phyloP scores from a whole-genome alignment of 1,140 invertebrate species.

The Neodiprion fabricii region DNA sequence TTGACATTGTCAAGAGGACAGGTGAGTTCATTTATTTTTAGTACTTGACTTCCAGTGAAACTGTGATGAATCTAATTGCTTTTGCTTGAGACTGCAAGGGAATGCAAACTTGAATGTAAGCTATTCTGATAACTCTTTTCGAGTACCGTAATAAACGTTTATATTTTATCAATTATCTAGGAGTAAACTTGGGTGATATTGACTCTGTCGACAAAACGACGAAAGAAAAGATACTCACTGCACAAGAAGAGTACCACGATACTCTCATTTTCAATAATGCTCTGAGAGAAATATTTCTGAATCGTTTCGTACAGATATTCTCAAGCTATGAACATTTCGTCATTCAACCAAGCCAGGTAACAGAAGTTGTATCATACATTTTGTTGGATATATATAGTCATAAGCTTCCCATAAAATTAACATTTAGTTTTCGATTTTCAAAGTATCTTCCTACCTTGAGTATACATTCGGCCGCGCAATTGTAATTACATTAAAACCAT shows the following conservation, averaged over 20 bases:
- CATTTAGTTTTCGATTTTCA: constrained; percentile 18
- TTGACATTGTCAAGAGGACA: constrained; percentile 79
- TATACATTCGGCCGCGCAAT: not conserved
- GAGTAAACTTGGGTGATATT: constrained; percentile 67
- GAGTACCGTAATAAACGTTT: constrained; percentile 19
- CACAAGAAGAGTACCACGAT: constrained; percentile 80
- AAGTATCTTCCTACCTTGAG: constrained; percentile 18
- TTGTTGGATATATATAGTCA: constrained; percentile 22
- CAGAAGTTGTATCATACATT: constrained; percentile 7
- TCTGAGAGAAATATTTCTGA: constrained; percentile 93
- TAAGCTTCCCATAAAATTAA: constrained; percentile 15
- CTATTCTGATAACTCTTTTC: not conserved
- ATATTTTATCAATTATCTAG: constrained; percentile 46
- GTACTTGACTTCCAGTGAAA: not conserved
- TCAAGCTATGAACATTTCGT: constrained; percentile 96
- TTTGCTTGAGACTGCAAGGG: no score
- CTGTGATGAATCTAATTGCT: no score
- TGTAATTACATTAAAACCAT: constrained; percentile 20
- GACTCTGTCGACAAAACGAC: constrained; percentile 66
- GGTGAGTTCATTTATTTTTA: constrained; percentile 54
- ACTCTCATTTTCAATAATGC: constrained; percentile 92
- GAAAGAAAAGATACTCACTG: constrained; percentile 63
- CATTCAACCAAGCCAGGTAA: constrained; percentile 87
- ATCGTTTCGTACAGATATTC: constrained; percentile 96
- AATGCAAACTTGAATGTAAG: constrained; percentile 17